Evolutionary conservation across 2,797 vertebrate genomes (phyloP), one percentile per base, ranked within the genome.

Genomic region (Tiaroga cobitis): DNA sequence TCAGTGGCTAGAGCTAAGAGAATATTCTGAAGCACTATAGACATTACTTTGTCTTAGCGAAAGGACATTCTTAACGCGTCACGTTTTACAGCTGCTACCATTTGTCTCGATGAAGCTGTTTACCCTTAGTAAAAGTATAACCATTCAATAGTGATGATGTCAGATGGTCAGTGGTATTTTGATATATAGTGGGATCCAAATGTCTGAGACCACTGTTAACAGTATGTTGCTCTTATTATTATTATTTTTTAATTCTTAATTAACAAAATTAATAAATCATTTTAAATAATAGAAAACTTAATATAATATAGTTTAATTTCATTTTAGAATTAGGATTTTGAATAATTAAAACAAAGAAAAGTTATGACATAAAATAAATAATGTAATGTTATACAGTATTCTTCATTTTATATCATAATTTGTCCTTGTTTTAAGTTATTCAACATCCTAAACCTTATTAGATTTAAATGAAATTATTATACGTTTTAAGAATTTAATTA

Each of bases 21-120:
- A 86, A 82, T 82, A 83, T 84, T 73, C 29, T 80, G 87, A 91
- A 93, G 41, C 26, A 89, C 90, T 94, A 21, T 15, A 32, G 63
- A 18, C 63, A 16, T 65, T 29, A 65, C 63, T 37, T 21, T 67
- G 29, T 70, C 11, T 67, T 21, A 9, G 24, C 77, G 72, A 87
- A 77, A 70, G 73, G 70, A 74, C 19, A 80, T 29, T 78, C 49
- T 34, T 26, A n/a, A n/a, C 26, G 54, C 65, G 43, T 72, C 69
- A 77, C 13, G 46, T 82, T 75, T 83, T 41, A 75, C 69, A 43
- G 32, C 83, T 76, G 41, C 79, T 54, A 46, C 46, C 37, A 68
- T 56, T n/a, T 21, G 13, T 81, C 29, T 37, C 1, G 24, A 81
- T 67, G 41, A 83, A 68, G 29, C 15, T 74, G 13, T 46, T 65